Evolutionary conservation across 2,888 invertebrate genomes (phyloP), one percentile per base, ranked within the genome.

Genomic region (Drosophila lutescens): DNA sequence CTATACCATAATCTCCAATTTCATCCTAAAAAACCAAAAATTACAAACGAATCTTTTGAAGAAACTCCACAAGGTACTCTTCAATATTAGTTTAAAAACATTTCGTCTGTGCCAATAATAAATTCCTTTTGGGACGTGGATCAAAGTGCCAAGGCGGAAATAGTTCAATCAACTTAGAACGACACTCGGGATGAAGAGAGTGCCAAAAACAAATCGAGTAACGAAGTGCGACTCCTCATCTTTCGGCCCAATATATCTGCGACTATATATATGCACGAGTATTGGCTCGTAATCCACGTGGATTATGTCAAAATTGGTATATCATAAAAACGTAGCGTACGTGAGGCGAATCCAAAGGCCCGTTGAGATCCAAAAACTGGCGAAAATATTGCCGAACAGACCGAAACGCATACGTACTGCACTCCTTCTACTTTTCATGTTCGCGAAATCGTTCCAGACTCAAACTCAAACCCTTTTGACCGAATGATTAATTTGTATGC

Each of bases 281-380:
- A 78, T 68, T 71, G 76, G 70, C 61, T 80, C 76, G 86, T 83
- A 88, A 88, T 86, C 86, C 86, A 77, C 78, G 84, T 86, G 90
- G 90, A 89, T 89, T 89, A 89, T 89, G 88, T 86, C 86, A 88
- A 86, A 89, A 90, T 89, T 88, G 89, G 90, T 90, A 90, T 90
- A 90, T 90, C 89, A 90, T 89, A 90, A 88, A 89, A 88, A 89
- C 89, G 90, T 88, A 80, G 85, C 74, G 84, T 89, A 90, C 89
- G 89, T 90, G 89, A 85, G 78, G 38, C 13, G 79, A 62, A 80
- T 79, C 34, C 26, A 51, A 57, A 75, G 82, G 63, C 34, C 55
- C 49, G 66, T 47, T 40, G 65, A 49, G 43, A 74, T 66, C 74
- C 32, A 73, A 71, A 73, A 71, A 17, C 54, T 26, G 66, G 56